A percentile compares a stretch with the other conserved stretches of the same genome.
These are phyloP conservation scores for Prunella himalayana DNA, from an alignment of 2,113 vertebrate species.

Conservation along the genomic window DNA sequence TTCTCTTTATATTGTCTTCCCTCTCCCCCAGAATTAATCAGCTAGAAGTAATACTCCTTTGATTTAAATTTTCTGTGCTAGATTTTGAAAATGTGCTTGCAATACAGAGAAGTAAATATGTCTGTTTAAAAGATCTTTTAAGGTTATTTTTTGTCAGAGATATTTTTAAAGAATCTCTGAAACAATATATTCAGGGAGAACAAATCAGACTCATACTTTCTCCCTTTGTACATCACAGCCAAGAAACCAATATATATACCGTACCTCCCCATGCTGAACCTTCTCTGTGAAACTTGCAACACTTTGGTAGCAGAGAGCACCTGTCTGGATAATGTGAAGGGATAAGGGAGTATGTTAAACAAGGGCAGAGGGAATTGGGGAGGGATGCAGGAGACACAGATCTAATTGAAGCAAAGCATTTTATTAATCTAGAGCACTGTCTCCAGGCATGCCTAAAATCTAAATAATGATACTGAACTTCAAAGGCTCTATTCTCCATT, in stretches of 20 bases:
- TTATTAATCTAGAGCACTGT: slow-evolving; percentile 56
- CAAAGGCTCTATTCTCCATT: slow-evolving; percentile 37
- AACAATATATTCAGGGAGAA: not conserved
- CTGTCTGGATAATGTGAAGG: slow-evolving; percentile 57
- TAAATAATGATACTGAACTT: slow-evolving; percentile 61
- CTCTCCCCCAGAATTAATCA: not conserved
- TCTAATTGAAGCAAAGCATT: slow-evolving; percentile 66
- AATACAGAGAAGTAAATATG: not conserved
- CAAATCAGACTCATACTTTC: not conserved
- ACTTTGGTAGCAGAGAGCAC: slow-evolving; percentile 47
- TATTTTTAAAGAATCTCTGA: not conserved
- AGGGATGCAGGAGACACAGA: slow-evolving; percentile 41
- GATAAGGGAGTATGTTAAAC: slow-evolving; percentile 69
- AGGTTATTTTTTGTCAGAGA: not conserved
- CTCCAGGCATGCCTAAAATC: slow-evolving; percentile 63
- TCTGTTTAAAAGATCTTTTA: not conserved
- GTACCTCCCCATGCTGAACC: not conserved
- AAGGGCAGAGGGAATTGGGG: slow-evolving; percentile 66
- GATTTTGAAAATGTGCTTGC: not conserved
- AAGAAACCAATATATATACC: not conserved
- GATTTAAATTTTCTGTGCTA: not conserved
- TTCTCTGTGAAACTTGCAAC: not conserved
- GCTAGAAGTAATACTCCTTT: not conserved
- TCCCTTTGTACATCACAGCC: not conserved
- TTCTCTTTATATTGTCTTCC: not conserved